phyloP scores from a whole-genome alignment of 2,797 vertebrate species.

The Chaetophractus vellerosus region DNA sequence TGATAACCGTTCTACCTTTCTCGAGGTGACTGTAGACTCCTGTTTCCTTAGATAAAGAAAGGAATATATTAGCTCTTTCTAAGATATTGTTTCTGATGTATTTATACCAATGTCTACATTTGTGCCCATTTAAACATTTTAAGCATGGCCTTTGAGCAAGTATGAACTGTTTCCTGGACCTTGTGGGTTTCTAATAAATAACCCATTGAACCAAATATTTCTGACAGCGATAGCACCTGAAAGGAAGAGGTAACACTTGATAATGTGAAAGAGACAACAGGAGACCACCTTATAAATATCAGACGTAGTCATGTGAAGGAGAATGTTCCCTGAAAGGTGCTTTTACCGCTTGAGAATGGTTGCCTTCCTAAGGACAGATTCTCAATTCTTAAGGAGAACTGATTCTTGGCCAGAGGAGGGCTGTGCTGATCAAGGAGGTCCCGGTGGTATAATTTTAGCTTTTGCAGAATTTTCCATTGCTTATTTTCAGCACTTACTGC shows the following conservation, averaged over 20 bases:
- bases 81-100: background rate
- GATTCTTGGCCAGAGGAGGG: constrained; percentile 76
- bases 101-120: background rate
- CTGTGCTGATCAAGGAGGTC: constrained; percentile 74
- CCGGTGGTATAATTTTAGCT: constrained; percentile 74
- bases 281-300: constrained; percentile 26
- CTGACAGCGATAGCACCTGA: no score
- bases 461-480: constrained; percentile 84
- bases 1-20: background rate
- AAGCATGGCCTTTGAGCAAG: background rate
- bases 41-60: background rate
- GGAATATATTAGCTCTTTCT: background rate
- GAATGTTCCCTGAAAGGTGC: constrained; percentile 64
- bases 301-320: constrained; percentile 21
- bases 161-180: fast-evolving
- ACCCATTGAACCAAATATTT: background rate
- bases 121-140: constrained; percentile 32
- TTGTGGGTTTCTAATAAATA: background rate
- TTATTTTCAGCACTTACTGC: constrained; percentile 78
- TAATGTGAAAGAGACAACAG: constrained; percentile 62
- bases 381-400: constrained; percentile 66
- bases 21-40: background rate
- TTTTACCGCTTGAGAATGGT: constrained; percentile 68
- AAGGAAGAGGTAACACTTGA: constrained; percentile 55
- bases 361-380: constrained; percentile 70